Conservation (phyloP, 2,113 vertebrate species). For the Candoia aspera region DNA sequence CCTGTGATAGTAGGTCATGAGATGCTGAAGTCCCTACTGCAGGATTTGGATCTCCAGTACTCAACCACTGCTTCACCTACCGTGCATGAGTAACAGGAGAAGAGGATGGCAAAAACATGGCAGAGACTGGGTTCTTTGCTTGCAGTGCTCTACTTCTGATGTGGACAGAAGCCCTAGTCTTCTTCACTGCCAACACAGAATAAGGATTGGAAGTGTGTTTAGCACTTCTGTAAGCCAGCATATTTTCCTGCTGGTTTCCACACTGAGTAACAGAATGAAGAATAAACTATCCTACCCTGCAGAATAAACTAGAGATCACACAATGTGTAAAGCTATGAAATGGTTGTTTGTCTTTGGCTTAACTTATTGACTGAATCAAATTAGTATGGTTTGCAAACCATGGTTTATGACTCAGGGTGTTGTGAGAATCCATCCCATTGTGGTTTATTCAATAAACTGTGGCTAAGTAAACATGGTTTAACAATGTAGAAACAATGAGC, state of each 20-base stretch:
- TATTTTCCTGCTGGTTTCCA: neutral
- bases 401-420: neutral
- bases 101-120: neutral
- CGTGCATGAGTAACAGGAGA: neutral
- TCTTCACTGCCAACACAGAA: neutral
- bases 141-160: neutral
- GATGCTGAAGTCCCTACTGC: neutral
- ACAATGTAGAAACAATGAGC: neutral
- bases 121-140: neutral
- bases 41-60: neutral
- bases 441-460: neutral
- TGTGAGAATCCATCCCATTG: neutral
- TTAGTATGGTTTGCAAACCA: neutral
- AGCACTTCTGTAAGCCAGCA: neutral
- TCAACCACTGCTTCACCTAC: neutral
- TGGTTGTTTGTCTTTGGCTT: neutral
- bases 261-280: neutral
- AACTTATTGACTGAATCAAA: neutral
- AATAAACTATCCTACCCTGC: neutral
- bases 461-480: neutral
- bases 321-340: neutral
- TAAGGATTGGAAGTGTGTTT: neutral
- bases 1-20: neutral
- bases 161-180: neutral
- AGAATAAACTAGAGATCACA: neutral